Evolutionary conservation across 2,888 invertebrate species (phyloP).

Genomic region (Drosophila ustulata): DNA sequence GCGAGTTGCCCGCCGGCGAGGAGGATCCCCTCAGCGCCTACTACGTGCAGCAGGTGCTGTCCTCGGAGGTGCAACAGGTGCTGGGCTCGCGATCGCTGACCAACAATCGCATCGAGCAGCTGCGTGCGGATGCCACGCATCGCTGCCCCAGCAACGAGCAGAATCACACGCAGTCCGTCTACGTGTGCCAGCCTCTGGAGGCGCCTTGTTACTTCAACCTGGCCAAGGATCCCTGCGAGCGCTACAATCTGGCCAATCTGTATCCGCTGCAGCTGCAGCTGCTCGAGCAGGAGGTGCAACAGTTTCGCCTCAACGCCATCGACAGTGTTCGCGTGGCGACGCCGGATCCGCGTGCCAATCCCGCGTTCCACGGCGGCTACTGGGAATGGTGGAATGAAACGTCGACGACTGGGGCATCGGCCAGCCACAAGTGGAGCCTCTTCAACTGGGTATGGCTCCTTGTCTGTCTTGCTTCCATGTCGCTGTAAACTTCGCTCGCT

Average conservation of each 20-base stretch:
- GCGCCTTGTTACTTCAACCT: constrained; percentile 86
- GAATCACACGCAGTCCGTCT: constrained; percentile 46
- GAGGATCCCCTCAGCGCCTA: constrained; percentile 67
- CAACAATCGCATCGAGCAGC: constrained; percentile 55
- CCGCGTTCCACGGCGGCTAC: constrained; percentile 86
- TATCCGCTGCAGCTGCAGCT: constrained; percentile 70
- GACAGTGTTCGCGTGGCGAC: constrained; percentile 85
- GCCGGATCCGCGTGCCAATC: constrained; percentile 86
- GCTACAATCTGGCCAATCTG: constrained; percentile 80
- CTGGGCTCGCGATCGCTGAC: constrained; percentile 48
- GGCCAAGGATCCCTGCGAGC: constrained; percentile 86
- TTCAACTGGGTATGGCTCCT: constrained; percentile 14
- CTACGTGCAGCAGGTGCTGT: constrained; percentile 74
- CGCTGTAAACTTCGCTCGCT: background rate
- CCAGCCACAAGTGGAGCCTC: background rate
- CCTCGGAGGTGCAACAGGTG: constrained; percentile 72
- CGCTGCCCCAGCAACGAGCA: constrained; percentile 64
- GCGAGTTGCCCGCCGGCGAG: constrained; percentile 63
- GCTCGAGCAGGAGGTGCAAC: constrained; percentile 85
- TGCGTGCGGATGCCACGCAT: constrained; percentile 73
- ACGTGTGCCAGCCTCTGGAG: constrained; percentile 77
- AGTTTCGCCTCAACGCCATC: constrained; percentile 84
- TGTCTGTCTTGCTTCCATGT: constrained; percentile 1
- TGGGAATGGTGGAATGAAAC: constrained; percentile 87
- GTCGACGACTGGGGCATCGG: constrained; percentile 7